These are phyloP conservation scores for Scomber japonicus DNA, from an alignment of 2,113 vertebrate species.

Conservation along the genomic window DNA sequence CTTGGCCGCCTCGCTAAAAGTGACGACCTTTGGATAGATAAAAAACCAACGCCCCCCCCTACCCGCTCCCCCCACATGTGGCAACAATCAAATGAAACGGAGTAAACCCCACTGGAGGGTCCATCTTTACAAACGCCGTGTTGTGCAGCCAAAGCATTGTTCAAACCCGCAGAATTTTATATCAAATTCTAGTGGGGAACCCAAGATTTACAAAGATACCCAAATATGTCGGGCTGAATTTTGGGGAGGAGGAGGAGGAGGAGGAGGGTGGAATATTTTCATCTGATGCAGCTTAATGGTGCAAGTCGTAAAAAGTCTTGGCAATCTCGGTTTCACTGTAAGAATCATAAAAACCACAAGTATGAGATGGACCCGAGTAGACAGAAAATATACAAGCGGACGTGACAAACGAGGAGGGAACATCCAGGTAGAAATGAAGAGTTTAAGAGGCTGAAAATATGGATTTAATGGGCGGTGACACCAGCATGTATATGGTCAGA, in stretches of 20 bases:
- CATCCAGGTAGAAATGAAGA: background rate
- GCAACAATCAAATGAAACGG: slow-evolving; percentile 37
- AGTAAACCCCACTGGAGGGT: slow-evolving; percentile 27
- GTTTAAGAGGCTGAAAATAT: background rate
- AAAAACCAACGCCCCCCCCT: background rate
- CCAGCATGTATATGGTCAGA: no score
- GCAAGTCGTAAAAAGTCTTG: background rate
- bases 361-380: background rate
- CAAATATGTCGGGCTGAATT: slow-evolving; percentile 23
- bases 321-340: background rate
- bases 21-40: slow-evolving; percentile 25
- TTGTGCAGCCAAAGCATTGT: slow-evolving; percentile 46
- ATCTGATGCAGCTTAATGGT: background rate
- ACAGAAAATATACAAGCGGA: background rate
- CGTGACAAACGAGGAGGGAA: background rate
- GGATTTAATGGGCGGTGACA: no score
- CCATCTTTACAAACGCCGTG: slow-evolving; percentile 21
- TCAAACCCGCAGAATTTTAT: slow-evolving; percentile 31
- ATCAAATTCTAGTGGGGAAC: slow-evolving; percentile 25
- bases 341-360: background rate
- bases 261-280: background rate
- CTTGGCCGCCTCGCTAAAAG: background rate
- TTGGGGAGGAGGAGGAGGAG: background rate
- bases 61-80: slow-evolving; percentile 21
- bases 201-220: slow-evolving; percentile 25